Conservation (phyloP, 2,797 vertebrate species). For the Dallia pectoralis region DNA sequence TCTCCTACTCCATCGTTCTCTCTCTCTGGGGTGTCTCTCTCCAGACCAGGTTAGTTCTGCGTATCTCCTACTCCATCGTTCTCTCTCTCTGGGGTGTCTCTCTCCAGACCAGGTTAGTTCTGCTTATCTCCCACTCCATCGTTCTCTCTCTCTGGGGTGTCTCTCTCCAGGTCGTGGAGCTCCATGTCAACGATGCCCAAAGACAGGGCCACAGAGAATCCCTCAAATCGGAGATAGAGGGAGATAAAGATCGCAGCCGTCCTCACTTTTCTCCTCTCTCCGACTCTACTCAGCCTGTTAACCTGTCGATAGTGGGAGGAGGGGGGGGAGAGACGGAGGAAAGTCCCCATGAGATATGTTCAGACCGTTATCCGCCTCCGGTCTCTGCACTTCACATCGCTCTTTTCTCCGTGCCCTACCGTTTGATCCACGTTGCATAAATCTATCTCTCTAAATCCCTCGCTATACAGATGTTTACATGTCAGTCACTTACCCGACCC, state of each 20-base stretch:
- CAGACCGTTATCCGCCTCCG: conserved; percentile 6
- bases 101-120: not conserved
- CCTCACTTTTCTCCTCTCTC: conserved; percentile 42
- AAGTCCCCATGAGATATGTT: conserved; percentile 24
- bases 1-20: not conserved
- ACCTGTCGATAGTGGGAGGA: conserved; percentile 5
- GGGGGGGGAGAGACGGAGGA: not conserved
- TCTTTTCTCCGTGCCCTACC: not conserved
- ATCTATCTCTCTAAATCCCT: conserved; percentile 6
- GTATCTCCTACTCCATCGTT: conserved; percentile 1
- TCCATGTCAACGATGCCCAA: not conserved
- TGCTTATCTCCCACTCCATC: conserved; percentile 1
- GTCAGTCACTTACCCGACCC: too few relatives aligned
- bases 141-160: not conserved
- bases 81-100: not conserved
- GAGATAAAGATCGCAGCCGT: conserved; percentile 44
- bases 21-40: not conserved
- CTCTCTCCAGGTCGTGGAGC: not conserved
- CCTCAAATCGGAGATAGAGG: conserved; percentile 24
- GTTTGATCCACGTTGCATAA: conserved; percentile 6
- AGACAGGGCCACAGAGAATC: conserved; percentile 15
- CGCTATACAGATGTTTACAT: not conserved
- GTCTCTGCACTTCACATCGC: not conserved
- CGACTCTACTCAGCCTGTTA: not conserved
- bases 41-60: not conserved